These are phyloP conservation scores for Melinaea menophilus DNA, from an alignment of 2,888 invertebrate species.

Conservation along the genomic window DNA sequence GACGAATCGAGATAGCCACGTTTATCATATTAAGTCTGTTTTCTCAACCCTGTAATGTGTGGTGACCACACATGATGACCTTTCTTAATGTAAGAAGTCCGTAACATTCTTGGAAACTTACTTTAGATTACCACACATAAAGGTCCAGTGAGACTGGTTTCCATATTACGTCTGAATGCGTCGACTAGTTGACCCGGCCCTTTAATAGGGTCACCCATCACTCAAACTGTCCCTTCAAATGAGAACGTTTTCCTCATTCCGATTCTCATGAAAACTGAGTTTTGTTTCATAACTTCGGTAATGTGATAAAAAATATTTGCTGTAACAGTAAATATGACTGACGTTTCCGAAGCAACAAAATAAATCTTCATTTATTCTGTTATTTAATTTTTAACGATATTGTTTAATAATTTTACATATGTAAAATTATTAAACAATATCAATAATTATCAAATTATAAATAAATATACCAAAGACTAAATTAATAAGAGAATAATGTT, in stretches of 20 bases:
- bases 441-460: no score
- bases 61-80: constrained; percentile 25
- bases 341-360: no score
- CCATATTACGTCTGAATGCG: constrained; percentile 24
- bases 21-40: constrained; percentile 33
- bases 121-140: neutral
- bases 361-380: no score
- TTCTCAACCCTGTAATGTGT: constrained; percentile 28
- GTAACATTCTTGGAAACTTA: constrained; percentile 6
- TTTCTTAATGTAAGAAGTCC: constrained; percentile 6
- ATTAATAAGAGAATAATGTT: no score
- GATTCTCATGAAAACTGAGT: constrained; percentile 27
- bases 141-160: constrained; percentile 21
- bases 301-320: constrained; percentile 15
- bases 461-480: no score
- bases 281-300: constrained; percentile 27
- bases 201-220: constrained; percentile 38
- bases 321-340: no score
- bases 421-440: no score
- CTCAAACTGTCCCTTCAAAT: constrained; percentile 35
- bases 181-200: constrained; percentile 33
- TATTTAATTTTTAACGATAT: no score
- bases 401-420: no score
- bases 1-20: constrained; percentile 24
- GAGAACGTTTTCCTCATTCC: constrained; percentile 29